Evolutionary conservation across 1,140 invertebrate species (phyloP), one percentile per base, ranked within the genome.

Genomic region (Gryon sp.): DNA sequence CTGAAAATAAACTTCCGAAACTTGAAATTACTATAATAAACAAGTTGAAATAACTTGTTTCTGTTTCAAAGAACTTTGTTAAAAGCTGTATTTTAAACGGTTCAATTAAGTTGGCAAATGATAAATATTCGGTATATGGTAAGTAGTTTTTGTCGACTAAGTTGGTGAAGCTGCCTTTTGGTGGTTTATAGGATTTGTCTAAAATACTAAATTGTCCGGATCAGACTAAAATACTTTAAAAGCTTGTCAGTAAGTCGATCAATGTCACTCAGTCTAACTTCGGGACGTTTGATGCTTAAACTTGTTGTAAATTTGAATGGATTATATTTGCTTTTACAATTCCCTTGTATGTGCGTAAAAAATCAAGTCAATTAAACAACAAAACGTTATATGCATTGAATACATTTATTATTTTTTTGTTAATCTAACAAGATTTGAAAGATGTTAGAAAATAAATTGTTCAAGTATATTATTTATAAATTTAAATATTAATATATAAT

Each of bases 171-270:
- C 26, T 28, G 34, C 38, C 14, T 34, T 34, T 11, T n/a, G 5
- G 19, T 30, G 40, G 63, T 48, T 68, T 48, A 68, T 48, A 52
- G 45, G 36, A 43, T 69, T 69, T 41, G 65, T 52, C 36, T 34
- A 36, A 60, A 59, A 59, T 41, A 30, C 43, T 32, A 60, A 60
- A 60, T 50, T 28, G 45, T 50, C 16, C 4, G 45, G 66, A 60
- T 70, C 36, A 60, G 18, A 52, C 66, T 52, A 52, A 70, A 70
- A 70, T 59, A 45, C 36, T 59, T 59, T 34, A 40, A 16, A 68
- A 50, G 63, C 52, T 38, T 41, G 26, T 30, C 28, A 30, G 34
- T 72, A 55, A 62, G 46, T 70, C 55, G 55, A 72, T 72, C 57
- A 72, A 55, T 55, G 68, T 72, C 57, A 41, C 22, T 26, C 36